These are phyloP conservation scores for Euplagia quadripunctaria DNA, from an alignment of 2,888 invertebrate genomes.

Conservation along the genomic window DNA sequence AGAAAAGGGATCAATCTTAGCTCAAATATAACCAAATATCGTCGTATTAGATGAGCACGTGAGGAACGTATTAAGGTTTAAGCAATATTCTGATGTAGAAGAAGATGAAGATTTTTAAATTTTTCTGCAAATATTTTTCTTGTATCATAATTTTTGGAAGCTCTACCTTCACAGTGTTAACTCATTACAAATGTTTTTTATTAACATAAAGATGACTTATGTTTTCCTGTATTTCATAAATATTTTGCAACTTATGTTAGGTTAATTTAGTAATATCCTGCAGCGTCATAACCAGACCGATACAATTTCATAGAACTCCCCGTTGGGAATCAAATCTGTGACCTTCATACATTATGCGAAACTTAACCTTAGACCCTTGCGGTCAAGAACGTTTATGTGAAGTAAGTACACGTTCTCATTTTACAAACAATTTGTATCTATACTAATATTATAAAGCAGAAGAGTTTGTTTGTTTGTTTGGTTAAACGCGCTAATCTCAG, in stretches of 20 bases:
- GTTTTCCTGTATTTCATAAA: neutral
- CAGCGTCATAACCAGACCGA: conserved; percentile 24
- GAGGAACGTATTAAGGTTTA: neutral
- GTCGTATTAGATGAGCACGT: no score
- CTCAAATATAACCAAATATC: no score
- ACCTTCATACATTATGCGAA: conserved; percentile 29
- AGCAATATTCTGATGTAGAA: neutral
- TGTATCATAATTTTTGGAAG: neutral
- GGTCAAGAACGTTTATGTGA: conserved; percentile 17
- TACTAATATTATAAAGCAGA: no score
- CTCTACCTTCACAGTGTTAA: neutral
- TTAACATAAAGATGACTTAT: neutral
- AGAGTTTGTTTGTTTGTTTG: no score
- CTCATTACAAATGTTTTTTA: neutral
- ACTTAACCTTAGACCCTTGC: conserved; percentile 35
- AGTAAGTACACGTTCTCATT: neutral
- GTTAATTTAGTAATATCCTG: conserved; percentile 16
- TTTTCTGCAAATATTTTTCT: neutral
- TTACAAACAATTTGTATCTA: neutral
- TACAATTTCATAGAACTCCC: conserved; percentile 41
- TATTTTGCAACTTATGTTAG: neutral
- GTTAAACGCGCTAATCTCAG: no score
- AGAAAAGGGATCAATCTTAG: neutral
- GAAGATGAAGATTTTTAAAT: no score
- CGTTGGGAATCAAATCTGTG: conserved; percentile 35